Base-by-base conservation (phyloP, 2,888 invertebrate genomes). In the Schizaphis graminum region DNA sequence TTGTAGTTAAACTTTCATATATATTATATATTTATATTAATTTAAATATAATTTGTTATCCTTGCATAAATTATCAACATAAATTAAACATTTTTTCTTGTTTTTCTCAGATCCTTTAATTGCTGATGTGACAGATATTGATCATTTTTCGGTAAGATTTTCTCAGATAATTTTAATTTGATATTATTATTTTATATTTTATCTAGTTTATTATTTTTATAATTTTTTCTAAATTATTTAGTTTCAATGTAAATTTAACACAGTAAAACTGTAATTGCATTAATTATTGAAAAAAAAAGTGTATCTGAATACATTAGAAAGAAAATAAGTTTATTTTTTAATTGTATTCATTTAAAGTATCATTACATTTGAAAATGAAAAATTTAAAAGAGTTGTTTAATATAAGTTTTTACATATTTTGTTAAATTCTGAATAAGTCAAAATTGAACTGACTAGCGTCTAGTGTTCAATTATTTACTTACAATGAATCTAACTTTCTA, bases 81-180 rank as follows among this genome's bases (percentile, higher is more conserved):
- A 41, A 84, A 8, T 57, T 57, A 1, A 77, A 91, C n/a, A 91
- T 91, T 93, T 77, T 24, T 89, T 84, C 3, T 57, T 89, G 8
- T 90, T 85, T 93, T 56, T 16, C 26, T 28, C 4, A 94, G 94
- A 87, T 91, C 61, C 91, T 91, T 53, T 94, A 44, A 86, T 61
- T 53, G 53, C 49, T 94, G 91, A 86, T 86, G 53, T 94, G 10
- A 57, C 86, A 1, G 67, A 49, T 67, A 49, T 94, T 24, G 56
- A 85, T 13, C 35, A 90, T 91, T 86, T 90, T 61, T 44, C 94
- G 67, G 94, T 94, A 67, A 94, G 91, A 56, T 86, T 53, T 93
- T 67, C n/a, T 84, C 57, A 89, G 61, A 89, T 47, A 86, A 28
- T 86, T 28, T 56, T 44, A 26, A 41, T 35, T 35, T 88, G 13